phyloP scores from a whole-genome alignment of 2,797 vertebrate species.

The Falco biarmicus region DNA sequence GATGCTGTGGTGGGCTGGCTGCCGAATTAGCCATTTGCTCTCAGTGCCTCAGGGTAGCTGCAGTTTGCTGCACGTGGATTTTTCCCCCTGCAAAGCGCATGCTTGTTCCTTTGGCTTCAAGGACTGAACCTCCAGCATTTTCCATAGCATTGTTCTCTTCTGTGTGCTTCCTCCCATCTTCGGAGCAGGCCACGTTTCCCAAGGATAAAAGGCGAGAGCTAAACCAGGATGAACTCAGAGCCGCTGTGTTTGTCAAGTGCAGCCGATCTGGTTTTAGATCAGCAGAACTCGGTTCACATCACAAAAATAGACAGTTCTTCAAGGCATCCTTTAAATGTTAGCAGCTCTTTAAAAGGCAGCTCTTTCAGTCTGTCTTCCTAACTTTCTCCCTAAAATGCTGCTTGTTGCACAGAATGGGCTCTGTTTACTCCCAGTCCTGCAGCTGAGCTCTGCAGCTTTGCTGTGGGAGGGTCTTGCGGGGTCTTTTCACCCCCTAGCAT shows the following conservation, averaged over 20 bases:
- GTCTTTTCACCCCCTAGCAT: background rate
- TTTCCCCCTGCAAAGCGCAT: background rate
- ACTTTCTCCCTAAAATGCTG: background rate
- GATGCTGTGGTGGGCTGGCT: background rate
- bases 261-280: slow-evolving; percentile 20
- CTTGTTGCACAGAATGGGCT: background rate
- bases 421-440: background rate
- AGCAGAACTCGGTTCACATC: background rate
- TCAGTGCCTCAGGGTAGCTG: background rate
- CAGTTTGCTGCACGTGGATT: background rate
- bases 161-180: background rate
- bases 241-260: background rate
- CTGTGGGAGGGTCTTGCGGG: background rate
- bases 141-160: background rate
- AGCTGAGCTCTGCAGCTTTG: background rate
- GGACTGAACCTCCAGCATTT: background rate
- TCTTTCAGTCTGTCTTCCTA: background rate
- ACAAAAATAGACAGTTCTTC: slow-evolving; percentile 39
- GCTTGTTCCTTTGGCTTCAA: background rate
- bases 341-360: background rate
- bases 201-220: slow-evolving; percentile 3
- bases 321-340: background rate
- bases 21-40: background rate
- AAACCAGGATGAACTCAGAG: slow-evolving; percentile 21
- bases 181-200: background rate